Conservation (phyloP, 2,113 vertebrate genomes). For the Neotragus pygmaeus region DNA sequence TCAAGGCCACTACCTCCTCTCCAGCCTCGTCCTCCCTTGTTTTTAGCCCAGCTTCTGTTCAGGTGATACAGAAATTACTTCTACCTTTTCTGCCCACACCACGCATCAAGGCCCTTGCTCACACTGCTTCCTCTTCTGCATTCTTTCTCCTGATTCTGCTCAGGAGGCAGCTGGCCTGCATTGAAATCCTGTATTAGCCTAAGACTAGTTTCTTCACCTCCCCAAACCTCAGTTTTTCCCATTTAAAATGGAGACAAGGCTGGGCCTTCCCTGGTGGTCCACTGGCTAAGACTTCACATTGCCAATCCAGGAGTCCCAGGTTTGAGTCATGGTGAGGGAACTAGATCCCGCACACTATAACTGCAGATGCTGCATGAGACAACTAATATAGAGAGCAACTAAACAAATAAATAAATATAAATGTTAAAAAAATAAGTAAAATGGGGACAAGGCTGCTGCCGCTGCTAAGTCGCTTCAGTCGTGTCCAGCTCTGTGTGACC, state of each 20-base stretch:
- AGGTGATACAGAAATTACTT: background rate
- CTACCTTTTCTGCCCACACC: background rate
- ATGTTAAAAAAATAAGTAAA: background rate
- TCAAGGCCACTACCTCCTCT: background rate
- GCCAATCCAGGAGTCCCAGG: background rate
- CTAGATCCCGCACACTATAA: background rate
- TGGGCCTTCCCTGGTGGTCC: background rate
- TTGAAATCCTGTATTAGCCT: background rate
- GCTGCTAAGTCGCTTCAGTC: background rate
- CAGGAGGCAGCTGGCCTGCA: background rate
- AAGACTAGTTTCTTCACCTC: background rate
- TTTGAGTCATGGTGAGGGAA: background rate
- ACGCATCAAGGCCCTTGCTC: fast-evolving
- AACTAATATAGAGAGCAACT: background rate
- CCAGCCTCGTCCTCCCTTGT: background rate
- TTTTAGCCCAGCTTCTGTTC: background rate
- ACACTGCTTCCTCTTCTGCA: background rate
- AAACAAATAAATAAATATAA: background rate
- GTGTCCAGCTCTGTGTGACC: fast-evolving
- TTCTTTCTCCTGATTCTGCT: background rate
- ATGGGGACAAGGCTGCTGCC: background rate
- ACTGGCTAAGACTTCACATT: background rate
- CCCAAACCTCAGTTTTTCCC: background rate
- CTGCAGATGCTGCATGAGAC: background rate
- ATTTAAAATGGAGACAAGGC: background rate